Percentiles rank a stretch among this genome's conserved stretches.
These are phyloP conservation scores for Tetanocera ferruginea DNA, from an alignment of 2,888 invertebrate species.

Conservation along the genomic window DNA sequence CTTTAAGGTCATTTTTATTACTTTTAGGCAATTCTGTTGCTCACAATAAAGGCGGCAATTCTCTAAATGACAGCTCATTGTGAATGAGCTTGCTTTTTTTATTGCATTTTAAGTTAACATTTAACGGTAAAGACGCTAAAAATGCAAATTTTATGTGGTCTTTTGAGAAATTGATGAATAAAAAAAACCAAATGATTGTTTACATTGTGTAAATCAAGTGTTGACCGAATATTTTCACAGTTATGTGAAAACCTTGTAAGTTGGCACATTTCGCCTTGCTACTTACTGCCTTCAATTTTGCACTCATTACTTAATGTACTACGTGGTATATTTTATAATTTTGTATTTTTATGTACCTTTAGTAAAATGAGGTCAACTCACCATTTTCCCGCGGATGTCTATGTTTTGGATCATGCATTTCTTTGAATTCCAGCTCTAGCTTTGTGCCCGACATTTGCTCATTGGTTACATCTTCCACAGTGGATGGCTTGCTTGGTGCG, in stretches of 20 bases:
- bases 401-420: slow-evolving; percentile 69
- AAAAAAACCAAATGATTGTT: no score
- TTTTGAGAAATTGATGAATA: no score
- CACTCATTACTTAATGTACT: not conserved
- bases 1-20: no score
- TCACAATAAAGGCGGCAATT: not conserved
- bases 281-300: not conserved
- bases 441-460: not conserved
- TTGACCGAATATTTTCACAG: no score
- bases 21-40: no score
- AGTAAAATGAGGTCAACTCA: slow-evolving; percentile 51
- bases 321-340: no score
- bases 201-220: no score
- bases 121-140: no score
- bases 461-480: slow-evolving; percentile 15
- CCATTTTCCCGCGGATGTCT: slow-evolving; percentile 67
- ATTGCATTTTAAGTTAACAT: not conserved
- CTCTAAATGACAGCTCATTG: not conserved
- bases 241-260: no score
- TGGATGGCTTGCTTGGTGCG: not conserved
- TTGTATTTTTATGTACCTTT: not conserved
- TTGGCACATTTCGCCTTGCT: not conserved
- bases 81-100: not conserved
- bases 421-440: slow-evolving; percentile 58
- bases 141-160: no score